Base-by-base conservation (phyloP, 2,888 invertebrate genomes). In the Trisateles emortualis region DNA sequence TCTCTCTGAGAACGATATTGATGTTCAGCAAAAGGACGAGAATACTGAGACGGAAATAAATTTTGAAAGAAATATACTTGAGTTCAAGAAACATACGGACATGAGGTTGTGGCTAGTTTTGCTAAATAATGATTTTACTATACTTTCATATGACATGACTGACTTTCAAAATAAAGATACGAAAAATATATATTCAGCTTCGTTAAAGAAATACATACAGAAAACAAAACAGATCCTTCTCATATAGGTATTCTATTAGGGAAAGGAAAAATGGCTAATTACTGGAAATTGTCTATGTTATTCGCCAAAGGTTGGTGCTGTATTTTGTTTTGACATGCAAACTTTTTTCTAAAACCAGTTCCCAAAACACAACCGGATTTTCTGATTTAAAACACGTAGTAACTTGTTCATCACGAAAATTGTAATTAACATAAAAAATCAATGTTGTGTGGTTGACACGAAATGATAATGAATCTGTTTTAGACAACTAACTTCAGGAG, bases 141-240 rank as follows among this genome's bases (percentile, higher is more conserved):
- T n/a, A n/a, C n/a, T n/a, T n/a, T n/a, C n/a, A n/a, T n/a, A 22
- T 22, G 22, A 22, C 2, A 22, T 22, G 3, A 3, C 22, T 22
- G 22, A 22, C 22, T 22, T 5, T 3, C 22, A 22, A 3, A 22
- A 22, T 22, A 22, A 22, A 22, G 3, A 22, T 22, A 2, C 22
- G 22, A 42, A 61, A 52, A 59, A 39, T 39, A 39, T 39, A 11
- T 39, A 39, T 39, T 39, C 39, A 39, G 22, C 39, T 39, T 39
- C 39, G 40, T 44, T 59, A 58, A 61, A 62, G 52, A 61, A 54
- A 47, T 64, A 64, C 47, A 59, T 46, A 35, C 47, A 59, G 44
- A 35, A 29, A 51, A 50, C 53, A 63, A 61, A 53, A 58, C 49
- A 52, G 53, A 53, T 6, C 50, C 29, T 61, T 57, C 41, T 61